Evolutionary conservation across 2,113 vertebrate genomes (phyloP), one percentile per base, ranked within the genome.

Genomic region (Callocephalon fimbriatum): DNA sequence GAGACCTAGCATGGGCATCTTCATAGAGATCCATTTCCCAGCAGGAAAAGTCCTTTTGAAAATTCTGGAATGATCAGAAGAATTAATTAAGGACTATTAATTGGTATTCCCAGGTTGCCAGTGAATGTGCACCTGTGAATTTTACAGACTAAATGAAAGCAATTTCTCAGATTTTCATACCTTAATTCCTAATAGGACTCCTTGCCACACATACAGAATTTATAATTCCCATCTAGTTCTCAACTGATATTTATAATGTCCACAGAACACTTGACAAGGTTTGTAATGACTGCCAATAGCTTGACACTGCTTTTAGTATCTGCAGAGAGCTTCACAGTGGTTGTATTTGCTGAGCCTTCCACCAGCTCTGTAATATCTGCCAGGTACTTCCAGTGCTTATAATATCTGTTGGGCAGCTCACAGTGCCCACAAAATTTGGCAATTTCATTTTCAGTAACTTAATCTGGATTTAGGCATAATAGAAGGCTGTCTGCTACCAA

Each of bases 401-500:
- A 48, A 21, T 66, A 42, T 50, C 74, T 78, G 47, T 37, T 88
- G 68, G 22, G 37, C 7, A 54, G 40, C 31, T 86, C 42, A 53
- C 3, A 12, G 54, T 74, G 42, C 63, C 68, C 79, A 66, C 59
- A 86, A 19, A 48, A 80, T 83, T 84, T 58, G 83, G 59, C 48
- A 58, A 31, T 86, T 95, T 90, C 47, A 66, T 94, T 95, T 88
- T 92, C 86, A 59, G 50, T 84, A 62, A 74, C 38, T 84, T 50
- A 73, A 29, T 95, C 80, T 84, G 32, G 83, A 47, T 0, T 59
- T 79, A 70, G 20, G 20, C 35, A 8, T 81, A 81, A 54, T 27
- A 84, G 44, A 88, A 81, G 12, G 15, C 27, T 93, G n/a, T 50
- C 59, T 88, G 72, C 40, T 38, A 79, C 58, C 26, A 84, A 92